Evolutionary conservation across 1,140 invertebrate genomes (phyloP).

Genomic region (Ladona fulva): DNA sequence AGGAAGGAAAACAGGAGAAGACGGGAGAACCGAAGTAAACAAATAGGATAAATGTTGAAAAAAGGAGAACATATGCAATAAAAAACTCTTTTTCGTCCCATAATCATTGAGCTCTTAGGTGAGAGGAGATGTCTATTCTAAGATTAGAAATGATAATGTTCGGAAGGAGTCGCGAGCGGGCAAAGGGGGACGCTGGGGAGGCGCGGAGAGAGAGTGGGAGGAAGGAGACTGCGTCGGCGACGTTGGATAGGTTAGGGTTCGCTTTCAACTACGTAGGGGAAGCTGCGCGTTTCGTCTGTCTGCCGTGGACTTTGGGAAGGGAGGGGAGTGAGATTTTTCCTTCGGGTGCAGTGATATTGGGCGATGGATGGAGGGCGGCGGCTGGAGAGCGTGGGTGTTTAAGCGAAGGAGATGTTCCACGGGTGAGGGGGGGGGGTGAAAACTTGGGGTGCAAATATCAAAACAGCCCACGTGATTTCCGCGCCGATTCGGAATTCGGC

Average conservation of each 20-base stretch:
- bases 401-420: neutral
- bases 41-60: too few relatives aligned
- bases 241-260: neutral
- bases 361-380: neutral
- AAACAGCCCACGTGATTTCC: neutral
- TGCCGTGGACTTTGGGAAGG: neutral
- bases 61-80: too few relatives aligned
- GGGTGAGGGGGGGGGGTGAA: neutral
- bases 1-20: neutral
- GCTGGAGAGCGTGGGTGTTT: too few relatives aligned
- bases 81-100: too few relatives aligned
- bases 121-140: too few relatives aligned
- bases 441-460: neutral
- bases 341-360: neutral
- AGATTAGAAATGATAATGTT: too few relatives aligned
- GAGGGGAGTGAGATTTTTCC: neutral
- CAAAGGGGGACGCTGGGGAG: too few relatives aligned
- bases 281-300: neutral
- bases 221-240: neutral
- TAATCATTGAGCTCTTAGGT: too few relatives aligned
- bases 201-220: neutral
- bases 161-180: too few relatives aligned
- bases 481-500: neutral
- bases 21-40: neutral
- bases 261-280: neutral